Percentiles rank a stretch among this genome's conserved stretches.
These are phyloP conservation scores for Polypterus senegalus DNA, from an alignment of 2,113 vertebrate species.

Conservation along the genomic window DNA sequence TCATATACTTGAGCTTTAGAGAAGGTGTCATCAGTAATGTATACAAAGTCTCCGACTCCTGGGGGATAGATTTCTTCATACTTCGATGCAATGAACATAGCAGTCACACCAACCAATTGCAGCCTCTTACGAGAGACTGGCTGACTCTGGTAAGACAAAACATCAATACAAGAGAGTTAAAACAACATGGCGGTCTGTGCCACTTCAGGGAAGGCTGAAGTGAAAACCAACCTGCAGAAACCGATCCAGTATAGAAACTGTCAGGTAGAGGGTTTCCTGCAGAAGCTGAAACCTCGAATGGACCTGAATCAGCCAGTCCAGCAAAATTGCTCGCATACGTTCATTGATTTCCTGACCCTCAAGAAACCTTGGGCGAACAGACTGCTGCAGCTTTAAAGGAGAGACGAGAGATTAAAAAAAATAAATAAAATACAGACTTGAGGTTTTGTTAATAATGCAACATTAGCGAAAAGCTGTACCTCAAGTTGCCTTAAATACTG, in stretches of 20 bases:
- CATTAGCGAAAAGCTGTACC: slow-evolving; percentile 32
- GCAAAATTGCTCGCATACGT: slow-evolving; percentile 76
- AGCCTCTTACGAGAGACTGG: slow-evolving; percentile 68
- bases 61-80: slow-evolving; percentile 83
- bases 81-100: slow-evolving; percentile 79
- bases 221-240: slow-evolving; percentile 64
- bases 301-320: slow-evolving; percentile 92
- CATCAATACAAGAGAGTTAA: neutral
- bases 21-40: slow-evolving; percentile 81
- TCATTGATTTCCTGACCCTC: slow-evolving; percentile 62
- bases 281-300: slow-evolving; percentile 80
- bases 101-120: slow-evolving; percentile 77
- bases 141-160: slow-evolving; percentile 46
- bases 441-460: neutral
- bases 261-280: slow-evolving; percentile 88
- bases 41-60: slow-evolving; percentile 74
- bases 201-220: slow-evolving; percentile 1
- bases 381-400: slow-evolving; percentile 55
- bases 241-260: slow-evolving; percentile 74
- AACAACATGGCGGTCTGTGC: neutral
- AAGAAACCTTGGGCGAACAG: slow-evolving; percentile 58
- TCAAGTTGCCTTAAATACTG: slow-evolving; percentile 68
- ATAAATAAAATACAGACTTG: neutral
- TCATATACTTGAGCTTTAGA: slow-evolving; percentile 63
- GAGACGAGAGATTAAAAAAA: neutral